Evolutionary conservation across 2,113 vertebrate species (phyloP).

Genomic region (Pheucticus melanocephalus): DNA sequence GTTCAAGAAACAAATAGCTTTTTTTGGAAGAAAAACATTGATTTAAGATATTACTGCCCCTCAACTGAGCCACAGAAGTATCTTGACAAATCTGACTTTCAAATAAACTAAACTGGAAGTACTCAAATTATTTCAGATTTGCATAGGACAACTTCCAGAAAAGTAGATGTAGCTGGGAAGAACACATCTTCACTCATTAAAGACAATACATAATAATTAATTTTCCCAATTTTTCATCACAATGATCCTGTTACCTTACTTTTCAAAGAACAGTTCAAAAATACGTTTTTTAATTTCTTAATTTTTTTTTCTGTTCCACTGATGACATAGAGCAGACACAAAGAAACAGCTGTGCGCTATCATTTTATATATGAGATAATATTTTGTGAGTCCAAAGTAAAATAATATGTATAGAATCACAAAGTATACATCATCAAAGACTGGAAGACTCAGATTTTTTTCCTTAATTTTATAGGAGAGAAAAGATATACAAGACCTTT

Average conservation of each 20-base stretch:
- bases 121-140: not conserved
- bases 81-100: not conserved
- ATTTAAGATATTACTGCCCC: not conserved
- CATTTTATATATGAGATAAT: not conserved
- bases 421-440: not conserved
- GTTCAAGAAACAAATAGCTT: not conserved
- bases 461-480: not conserved
- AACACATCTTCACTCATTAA: not conserved
- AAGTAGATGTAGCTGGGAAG: not conserved
- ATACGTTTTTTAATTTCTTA: not conserved
- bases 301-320: not conserved
- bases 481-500: not conserved
- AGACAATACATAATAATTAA: not conserved
- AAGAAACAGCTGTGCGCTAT: rapidly evolving
- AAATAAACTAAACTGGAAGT: not conserved
- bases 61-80: not conserved
- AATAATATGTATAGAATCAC: not conserved
- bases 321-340: not conserved
- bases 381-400: not conserved
- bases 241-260: not conserved
- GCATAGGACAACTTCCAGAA: not conserved
- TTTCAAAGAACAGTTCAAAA: not conserved
- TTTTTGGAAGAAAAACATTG: not conserved
- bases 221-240: not conserved
- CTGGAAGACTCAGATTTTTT: not conserved